These are phyloP conservation scores for Epizoanthus scotinus DNA, from an alignment of 92 coral and sea anemone species.

Conservation along the genomic window DNA sequence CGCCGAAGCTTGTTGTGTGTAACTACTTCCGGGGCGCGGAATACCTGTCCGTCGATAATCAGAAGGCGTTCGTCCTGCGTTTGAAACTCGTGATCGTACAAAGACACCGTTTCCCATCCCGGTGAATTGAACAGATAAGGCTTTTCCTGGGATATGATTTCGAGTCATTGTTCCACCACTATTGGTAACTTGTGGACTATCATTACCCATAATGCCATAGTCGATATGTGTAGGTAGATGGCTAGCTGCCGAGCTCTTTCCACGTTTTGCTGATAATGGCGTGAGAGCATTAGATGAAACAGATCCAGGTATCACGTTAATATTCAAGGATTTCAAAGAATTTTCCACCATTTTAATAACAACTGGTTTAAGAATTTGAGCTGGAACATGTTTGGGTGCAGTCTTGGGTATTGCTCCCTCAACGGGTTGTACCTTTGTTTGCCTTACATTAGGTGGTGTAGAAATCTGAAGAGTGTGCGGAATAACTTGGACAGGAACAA, in stretches of 20 bases:
- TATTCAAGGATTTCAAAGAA: neutral
- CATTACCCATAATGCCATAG: constrained; percentile 36
- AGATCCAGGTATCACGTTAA: neutral
- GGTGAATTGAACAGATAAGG: neutral
- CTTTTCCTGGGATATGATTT: constrained; percentile 24
- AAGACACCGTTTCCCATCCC: constrained; percentile 24
- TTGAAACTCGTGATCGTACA: constrained; percentile 17
- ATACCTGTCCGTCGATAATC: constrained; percentile 29
- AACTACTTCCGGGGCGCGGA: neutral
- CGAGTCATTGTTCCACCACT: constrained; percentile 11
- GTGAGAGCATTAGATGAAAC: constrained; percentile 4
- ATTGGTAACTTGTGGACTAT: constrained; percentile 4
- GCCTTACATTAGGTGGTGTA: neutral
- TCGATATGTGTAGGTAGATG: neutral
- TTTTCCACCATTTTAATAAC: constrained; percentile 14
- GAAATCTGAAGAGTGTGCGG: constrained; percentile 13
- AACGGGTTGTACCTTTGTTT: neutral
- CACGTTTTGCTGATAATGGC: neutral
- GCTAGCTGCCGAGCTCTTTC: neutral
- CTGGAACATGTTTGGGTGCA: constrained; percentile 10
- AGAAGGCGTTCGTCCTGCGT: constrained; percentile 20
- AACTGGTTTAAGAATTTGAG: constrained; percentile 29
- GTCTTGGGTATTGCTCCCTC: neutral
- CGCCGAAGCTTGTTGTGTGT: neutral
- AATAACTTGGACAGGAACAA: neutral